Conservation (phyloP, 2,113 vertebrate genomes). For the Periophthalmus modestus region DNA sequence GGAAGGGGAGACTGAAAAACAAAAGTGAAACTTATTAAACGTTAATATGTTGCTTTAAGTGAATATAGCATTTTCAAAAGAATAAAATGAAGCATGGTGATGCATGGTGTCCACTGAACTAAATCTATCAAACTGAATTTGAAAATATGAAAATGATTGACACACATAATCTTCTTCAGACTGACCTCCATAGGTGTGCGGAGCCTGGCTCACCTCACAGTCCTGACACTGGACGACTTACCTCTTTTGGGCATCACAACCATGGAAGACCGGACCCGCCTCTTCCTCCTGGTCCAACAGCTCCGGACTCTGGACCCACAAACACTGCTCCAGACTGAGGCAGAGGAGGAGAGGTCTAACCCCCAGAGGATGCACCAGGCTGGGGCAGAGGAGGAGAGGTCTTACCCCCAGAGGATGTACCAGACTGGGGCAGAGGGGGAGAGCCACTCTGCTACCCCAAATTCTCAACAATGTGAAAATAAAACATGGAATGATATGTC, state of each 20-base stretch:
- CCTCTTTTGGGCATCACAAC: slow-evolving; percentile 80
- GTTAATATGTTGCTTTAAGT: too few relatives aligned
- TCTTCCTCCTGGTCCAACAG: slow-evolving; percentile 85
- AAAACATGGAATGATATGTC: slow-evolving; percentile 14
- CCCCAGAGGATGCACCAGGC: neutral
- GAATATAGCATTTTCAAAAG: too few relatives aligned
- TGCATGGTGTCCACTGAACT: too few relatives aligned
- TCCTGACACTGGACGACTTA: slow-evolving; percentile 83
- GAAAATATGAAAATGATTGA: too few relatives aligned
- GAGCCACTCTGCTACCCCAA: neutral
- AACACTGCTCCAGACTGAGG: slow-evolving; percentile 19
- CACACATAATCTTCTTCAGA: slow-evolving; percentile 31
- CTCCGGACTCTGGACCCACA: slow-evolving; percentile 80
- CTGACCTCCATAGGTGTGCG: slow-evolving; percentile 81
- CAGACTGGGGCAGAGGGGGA: neutral
- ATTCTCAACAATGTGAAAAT: neutral
- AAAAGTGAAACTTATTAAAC: too few relatives aligned
- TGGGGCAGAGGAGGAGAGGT: neutral
- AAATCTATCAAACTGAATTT: too few relatives aligned
- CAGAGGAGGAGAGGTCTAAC: neutral
- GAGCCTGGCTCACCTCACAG: slow-evolving; percentile 80
- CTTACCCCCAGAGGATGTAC: neutral
- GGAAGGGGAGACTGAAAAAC: too few relatives aligned
- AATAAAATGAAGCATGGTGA: too few relatives aligned
- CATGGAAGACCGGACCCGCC: slow-evolving; percentile 83